Conservation (phyloP, 2,797 vertebrate genomes). For the Poecilia wingei region DNA sequence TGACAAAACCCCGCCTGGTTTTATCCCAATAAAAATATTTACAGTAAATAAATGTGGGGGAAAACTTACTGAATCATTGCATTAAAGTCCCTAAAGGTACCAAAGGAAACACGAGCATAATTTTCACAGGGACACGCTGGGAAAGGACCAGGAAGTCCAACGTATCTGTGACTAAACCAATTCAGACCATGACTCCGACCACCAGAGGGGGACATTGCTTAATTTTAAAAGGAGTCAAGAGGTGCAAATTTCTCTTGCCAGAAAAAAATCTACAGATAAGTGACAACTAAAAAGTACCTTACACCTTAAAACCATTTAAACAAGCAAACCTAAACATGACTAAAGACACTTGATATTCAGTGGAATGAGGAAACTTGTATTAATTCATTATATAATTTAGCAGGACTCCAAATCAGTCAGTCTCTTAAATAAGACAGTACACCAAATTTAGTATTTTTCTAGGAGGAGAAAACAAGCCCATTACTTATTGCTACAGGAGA, state of each 20-base stretch:
- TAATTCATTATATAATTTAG: background rate
- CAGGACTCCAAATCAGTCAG: no score
- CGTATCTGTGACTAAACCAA: background rate
- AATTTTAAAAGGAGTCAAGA: background rate
- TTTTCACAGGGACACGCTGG: background rate
- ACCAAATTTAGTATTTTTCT: background rate
- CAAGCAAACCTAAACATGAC: no score
- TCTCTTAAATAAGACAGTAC: no score
- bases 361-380: background rate
- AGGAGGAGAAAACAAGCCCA: background rate
- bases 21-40: background rate
- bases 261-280: no score
- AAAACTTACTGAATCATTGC: background rate
- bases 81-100: background rate
- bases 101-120: background rate
- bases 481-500: background rate
- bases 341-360: background rate
- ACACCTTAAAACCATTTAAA: no score
- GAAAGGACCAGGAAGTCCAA: slow-evolving; percentile 7
- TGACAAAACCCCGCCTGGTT: no score
- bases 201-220: background rate
- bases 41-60: background rate
- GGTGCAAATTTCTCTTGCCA: background rate
- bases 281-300: no score
- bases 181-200: background rate